phyloP scores from a whole-genome alignment of 1,140 invertebrate genomes.

The Drosophila willistoni region DNA sequence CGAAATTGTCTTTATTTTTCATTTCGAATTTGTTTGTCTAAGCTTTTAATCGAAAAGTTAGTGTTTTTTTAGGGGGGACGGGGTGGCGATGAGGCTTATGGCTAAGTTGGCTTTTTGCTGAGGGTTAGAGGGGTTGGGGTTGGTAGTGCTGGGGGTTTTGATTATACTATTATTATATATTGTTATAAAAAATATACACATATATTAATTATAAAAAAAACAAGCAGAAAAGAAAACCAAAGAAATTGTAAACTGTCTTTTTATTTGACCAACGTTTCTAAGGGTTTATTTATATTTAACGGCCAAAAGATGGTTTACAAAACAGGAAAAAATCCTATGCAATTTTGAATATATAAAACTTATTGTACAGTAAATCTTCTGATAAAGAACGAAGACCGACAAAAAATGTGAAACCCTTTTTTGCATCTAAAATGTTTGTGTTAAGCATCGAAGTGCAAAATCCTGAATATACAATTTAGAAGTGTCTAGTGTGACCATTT shows the following conservation, averaged over 20 bases:
- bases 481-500: too few relatives aligned
- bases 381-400: too few relatives aligned
- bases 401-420: too few relatives aligned
- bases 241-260: neutral
- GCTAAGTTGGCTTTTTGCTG: neutral
- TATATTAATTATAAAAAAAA: conserved; percentile 38
- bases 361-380: too few relatives aligned
- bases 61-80: neutral
- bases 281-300: too few relatives aligned
- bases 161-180: conserved; percentile 75
- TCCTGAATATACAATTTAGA: too few relatives aligned
- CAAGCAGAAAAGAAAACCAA: conserved; percentile 29
- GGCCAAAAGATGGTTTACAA: too few relatives aligned
- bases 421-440: too few relatives aligned
- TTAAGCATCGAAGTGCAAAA: too few relatives aligned
- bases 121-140: conserved; percentile 4
- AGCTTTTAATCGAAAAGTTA: neutral
- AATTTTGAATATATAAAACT: too few relatives aligned
- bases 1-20: neutral
- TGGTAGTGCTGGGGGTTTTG: conserved; percentile 34
- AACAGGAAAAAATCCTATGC: too few relatives aligned
- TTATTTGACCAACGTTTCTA: neutral
- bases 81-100: neutral
- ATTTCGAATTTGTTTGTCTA: neutral
- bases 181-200: conserved; percentile 62